Percentiles rank a stretch among this genome's conserved stretches.
These are phyloP conservation scores for Neotragus pygmaeus DNA, from an alignment of 2,113 vertebrate species.

Conservation along the genomic window DNA sequence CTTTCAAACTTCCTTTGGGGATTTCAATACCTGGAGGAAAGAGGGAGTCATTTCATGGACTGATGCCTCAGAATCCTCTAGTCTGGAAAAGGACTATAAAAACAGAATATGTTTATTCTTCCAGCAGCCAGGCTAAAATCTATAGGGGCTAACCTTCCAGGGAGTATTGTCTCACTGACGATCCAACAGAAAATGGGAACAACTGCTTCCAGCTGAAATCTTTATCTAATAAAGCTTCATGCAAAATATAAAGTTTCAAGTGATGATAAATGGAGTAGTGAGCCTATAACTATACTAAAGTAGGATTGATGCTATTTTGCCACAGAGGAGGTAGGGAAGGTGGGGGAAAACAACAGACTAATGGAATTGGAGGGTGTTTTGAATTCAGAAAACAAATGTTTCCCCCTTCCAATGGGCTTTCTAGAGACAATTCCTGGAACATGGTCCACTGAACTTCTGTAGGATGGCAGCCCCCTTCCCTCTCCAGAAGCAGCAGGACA, in stretches of 20 bases:
- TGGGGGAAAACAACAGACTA: neutral
- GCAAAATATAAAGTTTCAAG: neutral
- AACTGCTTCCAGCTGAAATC: neutral
- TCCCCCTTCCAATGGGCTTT: neutral
- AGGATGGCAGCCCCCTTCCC: neutral
- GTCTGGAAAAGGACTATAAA: neutral
- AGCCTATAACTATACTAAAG: neutral
- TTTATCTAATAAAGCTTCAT: neutral
- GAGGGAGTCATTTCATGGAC: neutral
- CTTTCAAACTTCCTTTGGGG: neutral
- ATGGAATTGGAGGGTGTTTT: neutral
- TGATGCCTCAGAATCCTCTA: neutral
- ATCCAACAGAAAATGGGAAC: neutral
- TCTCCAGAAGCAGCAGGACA: neutral
- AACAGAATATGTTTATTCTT: neutral
- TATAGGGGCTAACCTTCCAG: neutral
- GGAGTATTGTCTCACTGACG: neutral
- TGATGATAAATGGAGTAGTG: neutral
- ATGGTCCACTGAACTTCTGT: neutral
- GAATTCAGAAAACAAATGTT: neutral
- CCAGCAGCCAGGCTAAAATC: neutral
- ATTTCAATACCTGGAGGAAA: neutral
- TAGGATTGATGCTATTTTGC: neutral
- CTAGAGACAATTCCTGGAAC: neutral
- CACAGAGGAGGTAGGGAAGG: neutral